These are phyloP conservation scores for Macaca fascicularis DNA, from an alignment of 2,113 vertebrate species.

Conservation along the genomic window T2T-MFA8v1.1 NC_088377.1:109794501-109795000, in stretches of 20 bases:
- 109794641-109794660: not conserved
- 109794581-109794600: not conserved
- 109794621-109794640: not conserved
- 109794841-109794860: not conserved
- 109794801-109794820: not conserved
- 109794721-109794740: not conserved
- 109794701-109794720: not conserved
- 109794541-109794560: not conserved
- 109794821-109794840: not conserved
- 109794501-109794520: not conserved
- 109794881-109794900: too few species aligned
- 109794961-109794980: too few species aligned
- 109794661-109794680: not conserved
- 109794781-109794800: not conserved
- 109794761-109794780: not conserved
- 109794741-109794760: not conserved
- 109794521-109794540: not conserved
- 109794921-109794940: too few species aligned
- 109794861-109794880: not conserved
- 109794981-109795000: too few species aligned
- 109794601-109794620: not conserved
- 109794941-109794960: too few species aligned
- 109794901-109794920: fast-evolving
- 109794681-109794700: not conserved
- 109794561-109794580: not conserved